phyloP scores from a whole-genome alignment of 2,888 invertebrate genomes.

The Tenodera sinensis region DNA sequence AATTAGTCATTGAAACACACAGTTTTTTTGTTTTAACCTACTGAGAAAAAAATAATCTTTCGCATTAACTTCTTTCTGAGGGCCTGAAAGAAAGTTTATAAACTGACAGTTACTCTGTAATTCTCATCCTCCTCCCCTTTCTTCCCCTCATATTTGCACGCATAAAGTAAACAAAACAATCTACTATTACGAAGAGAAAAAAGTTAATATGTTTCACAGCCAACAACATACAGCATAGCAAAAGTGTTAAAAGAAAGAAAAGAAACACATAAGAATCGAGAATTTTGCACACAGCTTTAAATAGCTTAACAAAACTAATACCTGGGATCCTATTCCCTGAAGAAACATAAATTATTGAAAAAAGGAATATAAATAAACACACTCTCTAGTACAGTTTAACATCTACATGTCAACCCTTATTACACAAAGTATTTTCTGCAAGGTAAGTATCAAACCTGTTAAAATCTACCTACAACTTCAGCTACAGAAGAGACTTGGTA shows the following conservation, averaged over 20 bases:
- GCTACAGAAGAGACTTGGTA: too few species aligned
- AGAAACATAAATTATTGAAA: background rate
- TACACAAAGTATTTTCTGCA: background rate
- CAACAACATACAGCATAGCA: slow-evolving; percentile 6
- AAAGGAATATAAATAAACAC: background rate
- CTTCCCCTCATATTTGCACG: slow-evolving; percentile 14
- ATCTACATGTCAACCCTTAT: background rate
- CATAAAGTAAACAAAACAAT: background rate
- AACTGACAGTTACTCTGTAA: background rate
- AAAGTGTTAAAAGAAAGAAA: background rate
- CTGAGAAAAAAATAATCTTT: background rate
- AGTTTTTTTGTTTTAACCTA: background rate
- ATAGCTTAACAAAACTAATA: background rate
- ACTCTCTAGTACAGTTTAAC: background rate
- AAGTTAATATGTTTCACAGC: background rate
- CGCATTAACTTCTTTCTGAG: background rate
- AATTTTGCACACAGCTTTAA: background rate
- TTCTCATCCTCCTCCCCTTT: slow-evolving; percentile 28
- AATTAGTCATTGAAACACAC: slow-evolving; percentile 13
- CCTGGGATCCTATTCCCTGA: background rate
- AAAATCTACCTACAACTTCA: too few species aligned
- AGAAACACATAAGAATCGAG: background rate
- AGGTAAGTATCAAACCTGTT: too few species aligned
- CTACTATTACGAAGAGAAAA: background rate
- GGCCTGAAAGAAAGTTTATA: background rate